Evolutionary conservation across 2,113 vertebrate species (phyloP).

Genomic region (Cephalopterus ornatus): DNA sequence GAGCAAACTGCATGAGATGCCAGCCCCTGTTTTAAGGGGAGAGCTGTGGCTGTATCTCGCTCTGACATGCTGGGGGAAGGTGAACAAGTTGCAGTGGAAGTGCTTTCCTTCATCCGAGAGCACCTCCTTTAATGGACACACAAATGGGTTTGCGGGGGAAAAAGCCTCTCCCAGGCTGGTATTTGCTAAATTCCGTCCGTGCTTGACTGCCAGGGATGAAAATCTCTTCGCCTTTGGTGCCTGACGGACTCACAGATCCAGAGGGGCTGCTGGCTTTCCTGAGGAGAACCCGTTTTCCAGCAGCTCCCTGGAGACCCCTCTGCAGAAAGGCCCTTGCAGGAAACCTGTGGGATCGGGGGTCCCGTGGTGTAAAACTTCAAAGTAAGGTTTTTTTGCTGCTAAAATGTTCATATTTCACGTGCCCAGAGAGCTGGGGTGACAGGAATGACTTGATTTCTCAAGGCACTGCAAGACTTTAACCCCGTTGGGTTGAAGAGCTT

Average conservation of each 20-base stretch:
- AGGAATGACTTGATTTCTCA: neutral
- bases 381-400: rapidly evolving
- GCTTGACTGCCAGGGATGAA: neutral
- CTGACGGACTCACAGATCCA: rapidly evolving
- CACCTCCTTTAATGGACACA: neutral
- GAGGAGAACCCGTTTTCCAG: neutral
- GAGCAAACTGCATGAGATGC: neutral
- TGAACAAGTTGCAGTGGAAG: neutral
- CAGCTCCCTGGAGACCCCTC: neutral
- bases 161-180: neutral
- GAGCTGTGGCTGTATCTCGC: rapidly evolving
- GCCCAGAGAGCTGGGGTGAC: neutral
- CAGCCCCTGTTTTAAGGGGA: neutral
- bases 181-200: neutral
- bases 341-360: neutral
- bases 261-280: neutral
- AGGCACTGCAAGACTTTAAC: rapidly evolving
- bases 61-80: rapidly evolving
- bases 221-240: neutral
- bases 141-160: neutral
- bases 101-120: rapidly evolving
- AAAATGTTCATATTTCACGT: neutral
- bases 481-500: rapidly evolving
- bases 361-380: neutral
- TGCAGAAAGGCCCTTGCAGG: neutral